Evolutionary conservation across 1,140 invertebrate genomes (phyloP).

Genomic region (Drosophila orena): DNA sequence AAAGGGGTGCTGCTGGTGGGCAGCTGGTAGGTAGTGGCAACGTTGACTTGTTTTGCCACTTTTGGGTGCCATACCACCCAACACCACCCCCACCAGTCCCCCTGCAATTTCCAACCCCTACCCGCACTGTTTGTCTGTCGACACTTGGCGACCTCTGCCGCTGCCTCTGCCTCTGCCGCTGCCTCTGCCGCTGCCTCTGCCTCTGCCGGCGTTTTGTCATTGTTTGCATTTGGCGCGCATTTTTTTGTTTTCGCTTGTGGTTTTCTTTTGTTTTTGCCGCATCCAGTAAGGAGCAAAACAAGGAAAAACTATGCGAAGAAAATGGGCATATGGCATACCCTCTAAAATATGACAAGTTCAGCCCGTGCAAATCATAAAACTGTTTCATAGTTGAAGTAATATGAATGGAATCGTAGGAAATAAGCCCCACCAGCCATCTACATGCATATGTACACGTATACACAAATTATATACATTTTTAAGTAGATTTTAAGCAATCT

Average conservation of each 20-base stretch:
- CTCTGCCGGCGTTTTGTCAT: constrained; percentile 75
- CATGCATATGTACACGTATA: no score
- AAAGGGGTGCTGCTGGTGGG: background rate
- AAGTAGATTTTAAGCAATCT: background rate
- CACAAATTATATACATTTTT: background rate
- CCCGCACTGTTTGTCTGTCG: constrained; percentile 53
- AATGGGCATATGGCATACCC: constrained; percentile 12
- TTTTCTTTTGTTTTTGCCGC: constrained; percentile 39
- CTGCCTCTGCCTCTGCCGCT: constrained; percentile 30
- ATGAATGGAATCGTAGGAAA: no score
- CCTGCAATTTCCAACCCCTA: background rate
- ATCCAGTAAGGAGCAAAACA: constrained; percentile 7
- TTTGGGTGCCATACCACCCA: constrained; percentile 33
- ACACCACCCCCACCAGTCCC: background rate
- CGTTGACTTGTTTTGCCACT: constrained; percentile 72
- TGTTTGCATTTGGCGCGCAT: constrained; percentile 78
- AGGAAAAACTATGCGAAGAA: background rate
- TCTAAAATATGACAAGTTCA: background rate
- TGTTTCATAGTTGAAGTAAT: background rate
- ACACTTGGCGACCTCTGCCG: constrained; percentile 71
- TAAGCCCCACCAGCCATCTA: no score
- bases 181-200: constrained; percentile 28
- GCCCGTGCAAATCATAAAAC: background rate
- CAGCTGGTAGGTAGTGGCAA: constrained; percentile 5
- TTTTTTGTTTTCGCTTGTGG: constrained; percentile 23